Evolutionary conservation across 2,888 invertebrate species (phyloP).

Genomic region (Brenthis hecate): DNA sequence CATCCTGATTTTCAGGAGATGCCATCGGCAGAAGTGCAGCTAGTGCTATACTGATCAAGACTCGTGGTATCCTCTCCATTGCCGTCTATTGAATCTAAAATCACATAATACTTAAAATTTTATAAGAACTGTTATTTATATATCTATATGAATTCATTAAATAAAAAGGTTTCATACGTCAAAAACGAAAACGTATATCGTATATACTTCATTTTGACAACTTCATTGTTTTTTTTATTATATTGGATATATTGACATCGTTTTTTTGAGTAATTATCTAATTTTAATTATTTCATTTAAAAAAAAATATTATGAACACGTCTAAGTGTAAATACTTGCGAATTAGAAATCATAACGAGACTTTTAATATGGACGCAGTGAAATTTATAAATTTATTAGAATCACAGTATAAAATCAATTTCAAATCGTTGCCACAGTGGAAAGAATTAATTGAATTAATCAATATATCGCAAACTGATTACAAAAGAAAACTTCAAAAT

Average conservation of each 20-base stretch:
- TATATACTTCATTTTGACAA: neutral
- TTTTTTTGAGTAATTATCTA: conserved; percentile 10
- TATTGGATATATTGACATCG: conserved; percentile 7
- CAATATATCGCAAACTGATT: conserved; percentile 51
- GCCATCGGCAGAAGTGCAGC: conserved; percentile 72
- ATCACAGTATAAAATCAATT: conserved; percentile 55
- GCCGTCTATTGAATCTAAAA: conserved; percentile 38
- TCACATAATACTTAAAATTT: neutral
- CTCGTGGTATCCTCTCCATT: conserved; percentile 74
- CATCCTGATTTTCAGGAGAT: conserved; percentile 58
- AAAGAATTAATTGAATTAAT: conserved; percentile 56
- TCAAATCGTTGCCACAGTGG: conserved; percentile 62
- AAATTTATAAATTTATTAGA: conserved; percentile 58
- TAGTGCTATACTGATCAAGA: conserved; percentile 73
- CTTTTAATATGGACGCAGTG: conserved; percentile 53
- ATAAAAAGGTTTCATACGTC: too few species aligned
- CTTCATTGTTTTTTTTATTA: conserved; percentile 1
- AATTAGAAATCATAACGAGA: conserved; percentile 49
- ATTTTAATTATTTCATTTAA: neutral
- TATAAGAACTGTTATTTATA: neutral
- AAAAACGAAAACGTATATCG: too few species aligned
- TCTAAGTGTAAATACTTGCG: conserved; percentile 56
- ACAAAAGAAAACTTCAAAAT: conserved; percentile 54
- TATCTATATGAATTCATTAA: neutral
- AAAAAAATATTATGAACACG: conserved; percentile 42